Evolutionary conservation across 2,888 invertebrate genomes (phyloP).

Genomic region (Agrochola macilenta): DNA sequence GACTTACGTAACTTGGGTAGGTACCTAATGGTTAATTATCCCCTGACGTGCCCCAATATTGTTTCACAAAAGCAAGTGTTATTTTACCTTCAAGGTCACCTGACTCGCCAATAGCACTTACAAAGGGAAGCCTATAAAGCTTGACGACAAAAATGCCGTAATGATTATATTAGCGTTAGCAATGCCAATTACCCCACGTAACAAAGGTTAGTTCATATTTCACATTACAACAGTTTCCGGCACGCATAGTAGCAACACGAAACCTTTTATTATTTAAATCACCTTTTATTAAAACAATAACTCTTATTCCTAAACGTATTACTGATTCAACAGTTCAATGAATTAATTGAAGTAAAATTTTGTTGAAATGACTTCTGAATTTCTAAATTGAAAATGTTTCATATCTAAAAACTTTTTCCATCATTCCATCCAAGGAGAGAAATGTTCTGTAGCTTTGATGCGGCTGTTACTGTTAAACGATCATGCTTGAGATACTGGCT

Average conservation of each 20-base stretch:
- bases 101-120: background rate
- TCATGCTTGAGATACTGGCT: background rate
- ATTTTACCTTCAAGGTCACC: conserved; percentile 43
- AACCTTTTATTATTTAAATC: conserved; percentile 22
- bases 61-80: background rate
- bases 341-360: conserved; percentile 11
- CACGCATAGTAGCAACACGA: conserved; percentile 49
- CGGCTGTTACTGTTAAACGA: background rate
- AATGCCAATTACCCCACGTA: conserved; percentile 22
- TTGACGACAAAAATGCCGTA: conserved; percentile 35
- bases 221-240: conserved; percentile 49
- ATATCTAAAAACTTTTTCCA: background rate
- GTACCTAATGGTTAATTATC: conserved; percentile 5
- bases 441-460: background rate
- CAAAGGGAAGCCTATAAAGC: conserved; percentile 29
- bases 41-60: conserved; percentile 22
- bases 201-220: conserved; percentile 63
- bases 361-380: conserved; percentile 9
- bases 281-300: conserved; percentile 18
- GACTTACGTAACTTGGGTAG: background rate
- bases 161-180: conserved; percentile 42
- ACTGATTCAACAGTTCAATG: conserved; percentile 1
- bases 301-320: background rate
- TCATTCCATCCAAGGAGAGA: background rate
- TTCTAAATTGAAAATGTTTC: conserved; percentile 7